Conservation (phyloP, 2,797 vertebrate species). For the Cuculus canorus region DNA sequence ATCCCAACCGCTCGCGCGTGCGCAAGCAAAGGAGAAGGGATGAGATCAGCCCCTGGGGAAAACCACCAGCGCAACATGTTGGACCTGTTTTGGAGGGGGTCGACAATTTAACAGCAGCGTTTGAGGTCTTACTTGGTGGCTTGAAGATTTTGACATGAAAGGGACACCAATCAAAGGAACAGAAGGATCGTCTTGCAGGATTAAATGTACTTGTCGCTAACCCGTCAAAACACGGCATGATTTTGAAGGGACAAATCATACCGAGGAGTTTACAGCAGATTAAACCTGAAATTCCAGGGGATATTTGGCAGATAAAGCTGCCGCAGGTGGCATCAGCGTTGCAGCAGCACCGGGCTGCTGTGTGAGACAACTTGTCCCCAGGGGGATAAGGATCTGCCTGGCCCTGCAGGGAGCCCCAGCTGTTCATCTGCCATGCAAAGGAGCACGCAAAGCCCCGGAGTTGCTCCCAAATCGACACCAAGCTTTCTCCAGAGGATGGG, state of each 20-base stretch:
- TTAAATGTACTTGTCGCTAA: slow-evolving; percentile 49
- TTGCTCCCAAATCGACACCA: not conserved
- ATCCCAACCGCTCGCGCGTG: not conserved
- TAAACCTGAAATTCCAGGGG: slow-evolving; percentile 7
- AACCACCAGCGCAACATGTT: not conserved
- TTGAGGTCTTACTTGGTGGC: not conserved
- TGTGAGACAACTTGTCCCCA: not conserved
- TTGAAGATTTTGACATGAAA: slow-evolving; percentile 19
- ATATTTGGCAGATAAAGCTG: not conserved
- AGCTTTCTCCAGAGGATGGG: not conserved
- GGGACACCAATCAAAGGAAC: not conserved
- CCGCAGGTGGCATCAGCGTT: not conserved
- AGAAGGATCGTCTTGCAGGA: slow-evolving; percentile 31
- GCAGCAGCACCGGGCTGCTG: not conserved
- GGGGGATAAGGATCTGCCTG: not conserved
- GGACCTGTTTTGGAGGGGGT: not conserved
- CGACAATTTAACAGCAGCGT: not conserved
- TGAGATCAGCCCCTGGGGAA: not conserved
- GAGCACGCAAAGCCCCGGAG: not conserved
- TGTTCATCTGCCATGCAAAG: not conserved
- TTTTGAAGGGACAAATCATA: not conserved
- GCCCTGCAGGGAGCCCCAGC: not conserved
- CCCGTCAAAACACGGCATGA: not conserved
- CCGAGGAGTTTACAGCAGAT: not conserved
- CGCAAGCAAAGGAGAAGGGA: not conserved